These are phyloP conservation scores for Drosophila paramelanica DNA, from an alignment of 2,888 invertebrate species.

Conservation along the genomic window DNA sequence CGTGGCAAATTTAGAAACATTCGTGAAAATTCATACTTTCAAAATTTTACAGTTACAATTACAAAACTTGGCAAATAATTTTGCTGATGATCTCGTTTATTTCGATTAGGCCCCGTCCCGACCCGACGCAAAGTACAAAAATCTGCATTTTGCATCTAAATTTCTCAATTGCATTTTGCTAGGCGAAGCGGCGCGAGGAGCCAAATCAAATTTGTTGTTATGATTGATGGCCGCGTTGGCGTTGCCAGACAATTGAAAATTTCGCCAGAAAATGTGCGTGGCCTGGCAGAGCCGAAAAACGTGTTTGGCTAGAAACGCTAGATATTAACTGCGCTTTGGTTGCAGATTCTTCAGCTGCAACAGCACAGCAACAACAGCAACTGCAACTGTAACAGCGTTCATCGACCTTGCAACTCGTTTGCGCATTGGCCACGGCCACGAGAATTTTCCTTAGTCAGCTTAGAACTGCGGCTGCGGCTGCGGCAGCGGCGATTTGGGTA, in stretches of 20 bases:
- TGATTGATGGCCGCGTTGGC: slow-evolving; percentile 4
- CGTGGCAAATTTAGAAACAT: too few relatives aligned
- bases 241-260: slow-evolving; percentile 20
- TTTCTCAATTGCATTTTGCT: too few relatives aligned
- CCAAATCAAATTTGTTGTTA: background rate
- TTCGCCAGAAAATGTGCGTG: slow-evolving; percentile 41
- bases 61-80: too few relatives aligned
- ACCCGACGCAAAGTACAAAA: too few relatives aligned
- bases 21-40: too few relatives aligned
- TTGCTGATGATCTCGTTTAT: too few relatives aligned
- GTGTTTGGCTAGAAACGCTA: slow-evolving; percentile 45
- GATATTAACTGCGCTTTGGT: slow-evolving; percentile 39
- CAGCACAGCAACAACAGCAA: slow-evolving; percentile 34
- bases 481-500: slow-evolving; percentile 36
- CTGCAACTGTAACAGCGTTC: slow-evolving; percentile 69
- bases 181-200: too few relatives aligned
- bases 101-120: too few relatives aligned
- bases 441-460: slow-evolving; percentile 40
- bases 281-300: slow-evolving; percentile 40
- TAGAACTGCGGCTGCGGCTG: slow-evolving; percentile 18
- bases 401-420: slow-evolving; percentile 85
- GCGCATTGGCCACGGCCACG: slow-evolving; percentile 48
- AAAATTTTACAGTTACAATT: too few relatives aligned
- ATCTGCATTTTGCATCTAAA: too few relatives aligned
- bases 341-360: slow-evolving; percentile 32